Evolutionary conservation across 1,140 invertebrate species (phyloP).

Genomic region (Stegodyphus mimosarum): DNA sequence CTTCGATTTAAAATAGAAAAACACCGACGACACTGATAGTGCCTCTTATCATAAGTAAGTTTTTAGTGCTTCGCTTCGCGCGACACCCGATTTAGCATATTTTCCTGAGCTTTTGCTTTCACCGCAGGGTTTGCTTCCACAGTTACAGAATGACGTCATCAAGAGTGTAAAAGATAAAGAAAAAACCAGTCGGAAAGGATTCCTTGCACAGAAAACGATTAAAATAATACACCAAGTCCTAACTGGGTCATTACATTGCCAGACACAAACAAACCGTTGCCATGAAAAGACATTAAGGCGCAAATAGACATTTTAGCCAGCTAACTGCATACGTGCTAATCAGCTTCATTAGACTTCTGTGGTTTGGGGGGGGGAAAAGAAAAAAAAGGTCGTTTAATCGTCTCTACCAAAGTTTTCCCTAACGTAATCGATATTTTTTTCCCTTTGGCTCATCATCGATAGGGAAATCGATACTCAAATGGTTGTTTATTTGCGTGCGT

Average conservation of each 20-base stretch:
- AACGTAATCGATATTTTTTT: constrained; percentile 31
- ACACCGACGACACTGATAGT: too few species aligned
- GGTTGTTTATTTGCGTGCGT: neutral
- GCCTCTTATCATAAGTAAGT: too few species aligned
- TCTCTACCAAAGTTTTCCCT: constrained; percentile 19
- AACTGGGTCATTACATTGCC: neutral
- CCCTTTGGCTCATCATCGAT: constrained; percentile 20
- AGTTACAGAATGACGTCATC: too few species aligned
- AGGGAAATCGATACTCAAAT: constrained; percentile 11
- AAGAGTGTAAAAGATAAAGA: too few species aligned
- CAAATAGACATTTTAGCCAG: constrained; percentile 47
- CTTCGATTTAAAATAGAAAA: too few species aligned
- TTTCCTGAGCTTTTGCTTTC: too few species aligned
- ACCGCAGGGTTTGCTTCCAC: too few species aligned
- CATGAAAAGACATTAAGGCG: constrained; percentile 48
- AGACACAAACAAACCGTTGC: constrained; percentile 46
- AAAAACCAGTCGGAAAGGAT: neutral
- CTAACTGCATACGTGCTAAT: constrained; percentile 48
- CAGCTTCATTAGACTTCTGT: constrained; percentile 41
- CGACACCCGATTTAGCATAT: too few species aligned
- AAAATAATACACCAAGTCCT: constrained; percentile 17
- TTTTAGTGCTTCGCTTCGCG: too few species aligned
- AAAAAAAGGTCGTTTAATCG: constrained; percentile 34
- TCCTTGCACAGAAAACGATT: constrained; percentile 8
- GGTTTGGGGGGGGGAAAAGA: neutral